A percentile compares a stretch with the other conserved stretches of the same genome.
Evolutionary conservation across 2,797 vertebrate species (phyloP).

Genomic region (Labroides dimidiatus): DNA sequence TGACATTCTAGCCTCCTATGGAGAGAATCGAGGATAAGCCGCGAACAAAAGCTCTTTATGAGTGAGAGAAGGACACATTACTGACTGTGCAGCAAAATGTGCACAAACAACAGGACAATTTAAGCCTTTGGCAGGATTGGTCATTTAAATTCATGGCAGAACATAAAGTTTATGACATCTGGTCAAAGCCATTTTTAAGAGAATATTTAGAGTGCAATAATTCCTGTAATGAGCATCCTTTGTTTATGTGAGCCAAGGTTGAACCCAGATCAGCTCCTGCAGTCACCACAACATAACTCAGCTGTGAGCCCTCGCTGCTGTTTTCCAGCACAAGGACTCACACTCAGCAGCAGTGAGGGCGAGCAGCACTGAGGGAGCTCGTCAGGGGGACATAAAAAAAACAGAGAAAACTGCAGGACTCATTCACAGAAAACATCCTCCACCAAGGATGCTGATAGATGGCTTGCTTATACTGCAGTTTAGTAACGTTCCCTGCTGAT

Average conservation of each 20-base stretch:
- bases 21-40: constrained; percentile 3
- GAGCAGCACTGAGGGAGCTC: background rate
- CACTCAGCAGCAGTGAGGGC: background rate
- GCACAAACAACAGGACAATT: constrained; percentile 14
- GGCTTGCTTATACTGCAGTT: constrained; percentile 1
- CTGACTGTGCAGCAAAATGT: constrained; percentile 8
- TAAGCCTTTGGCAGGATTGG: constrained; percentile 6
- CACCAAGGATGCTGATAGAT: background rate
- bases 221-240: background rate
- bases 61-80: constrained; percentile 8
- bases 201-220: constrained; percentile 7
- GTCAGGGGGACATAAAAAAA: background rate
- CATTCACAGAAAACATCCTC: background rate
- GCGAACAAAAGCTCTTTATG: constrained; percentile 20
- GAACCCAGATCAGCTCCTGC: background rate
- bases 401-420: background rate
- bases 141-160: constrained; percentile 24
- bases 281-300: background rate
- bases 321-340: background rate
- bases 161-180: constrained; percentile 18
- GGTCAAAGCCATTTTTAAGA: constrained; percentile 19
- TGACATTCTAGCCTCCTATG: constrained; percentile 29
- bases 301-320: background rate
- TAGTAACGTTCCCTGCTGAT: background rate
- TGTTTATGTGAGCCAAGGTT: background rate